phyloP scores from a whole-genome alignment of 2,888 invertebrate genomes.

The Lymantria dispar region DNA sequence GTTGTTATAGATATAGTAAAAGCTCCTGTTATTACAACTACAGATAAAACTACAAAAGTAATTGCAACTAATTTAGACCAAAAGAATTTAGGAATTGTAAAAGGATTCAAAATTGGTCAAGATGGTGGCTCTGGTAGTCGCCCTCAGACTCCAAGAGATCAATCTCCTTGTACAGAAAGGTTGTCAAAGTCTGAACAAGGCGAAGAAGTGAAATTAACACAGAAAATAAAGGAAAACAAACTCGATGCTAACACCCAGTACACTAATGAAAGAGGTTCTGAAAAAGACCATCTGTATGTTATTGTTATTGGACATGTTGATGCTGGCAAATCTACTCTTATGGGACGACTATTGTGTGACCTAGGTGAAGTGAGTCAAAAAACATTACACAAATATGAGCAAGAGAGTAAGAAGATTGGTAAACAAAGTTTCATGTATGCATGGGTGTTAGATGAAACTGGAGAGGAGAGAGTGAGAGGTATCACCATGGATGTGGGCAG shows the following conservation, averaged over 20 bases:
- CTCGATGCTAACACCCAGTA: slow-evolving; percentile 84
- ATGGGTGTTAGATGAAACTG: slow-evolving; percentile 99
- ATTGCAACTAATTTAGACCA: slow-evolving; percentile 72
- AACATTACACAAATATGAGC: slow-evolving; percentile 97
- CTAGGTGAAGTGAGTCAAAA: slow-evolving; percentile 93
- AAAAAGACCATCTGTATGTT: slow-evolving; percentile 94
- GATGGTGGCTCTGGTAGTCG: slow-evolving; percentile 47
- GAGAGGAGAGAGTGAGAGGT: slow-evolving; percentile 97
- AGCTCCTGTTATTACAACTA: slow-evolving; percentile 46
- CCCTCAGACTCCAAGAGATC: slow-evolving; percentile 84
- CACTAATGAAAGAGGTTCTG: slow-evolving; percentile 87
- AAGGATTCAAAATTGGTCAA: slow-evolving; percentile 82
- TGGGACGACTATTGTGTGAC: slow-evolving; percentile 96
- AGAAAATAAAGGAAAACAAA: slow-evolving; percentile 79
- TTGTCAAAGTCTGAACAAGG: slow-evolving; percentile 57
- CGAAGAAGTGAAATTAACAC: slow-evolving; percentile 65
- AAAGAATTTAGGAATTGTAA: slow-evolving; percentile 63
- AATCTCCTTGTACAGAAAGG: slow-evolving; percentile 86
- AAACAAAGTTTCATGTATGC: slow-evolving; percentile 99
- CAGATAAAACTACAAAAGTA: slow-evolving; percentile 56
- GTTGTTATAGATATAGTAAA: slow-evolving; percentile 51
- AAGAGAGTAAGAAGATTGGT: slow-evolving; percentile 97
- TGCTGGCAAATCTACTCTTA: slow-evolving; percentile 98
- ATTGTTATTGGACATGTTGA: slow-evolving; percentile 98
- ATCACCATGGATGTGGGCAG: slow-evolving; percentile 99